These are phyloP conservation scores for Leptinotarsa tumamoca DNA, from an alignment of 2,888 invertebrate species.

Conservation along the genomic window DNA sequence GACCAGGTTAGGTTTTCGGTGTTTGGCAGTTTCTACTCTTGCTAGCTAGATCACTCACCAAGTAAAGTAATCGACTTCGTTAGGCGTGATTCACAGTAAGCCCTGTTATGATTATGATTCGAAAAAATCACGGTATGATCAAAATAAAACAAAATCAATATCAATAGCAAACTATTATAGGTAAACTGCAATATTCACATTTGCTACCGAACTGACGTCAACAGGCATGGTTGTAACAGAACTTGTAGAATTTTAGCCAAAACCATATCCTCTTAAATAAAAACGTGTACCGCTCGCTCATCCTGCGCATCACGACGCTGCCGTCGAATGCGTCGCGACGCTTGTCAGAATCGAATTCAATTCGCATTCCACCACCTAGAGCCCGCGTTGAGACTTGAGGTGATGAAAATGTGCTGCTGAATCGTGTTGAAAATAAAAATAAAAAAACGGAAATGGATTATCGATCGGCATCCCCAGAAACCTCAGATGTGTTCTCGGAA, in stretches of 20 bases:
- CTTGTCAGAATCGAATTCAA: slow-evolving; percentile 38
- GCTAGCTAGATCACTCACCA: too few species aligned
- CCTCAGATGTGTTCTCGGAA: slow-evolving; percentile 61
- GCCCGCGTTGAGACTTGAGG: neutral
- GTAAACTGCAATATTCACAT: too few species aligned
- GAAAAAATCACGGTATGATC: too few species aligned
- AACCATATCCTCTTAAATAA: neutral
- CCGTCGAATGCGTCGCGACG: slow-evolving; percentile 45
- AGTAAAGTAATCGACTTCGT: too few species aligned
- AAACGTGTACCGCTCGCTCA: neutral
- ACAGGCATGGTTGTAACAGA: too few species aligned
- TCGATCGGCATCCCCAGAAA: slow-evolving; percentile 59
- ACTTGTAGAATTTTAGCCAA: neutral
- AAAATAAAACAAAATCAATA: too few species aligned
- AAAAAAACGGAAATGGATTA: slow-evolving; percentile 47
- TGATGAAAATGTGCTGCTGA: slow-evolving; percentile 5
- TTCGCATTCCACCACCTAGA: slow-evolving; percentile 17
- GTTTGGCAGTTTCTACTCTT: too few species aligned
- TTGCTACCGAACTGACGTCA: too few species aligned
- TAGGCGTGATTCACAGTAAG: too few species aligned
- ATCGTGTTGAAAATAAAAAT: slow-evolving; percentile 17
- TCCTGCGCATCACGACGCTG: slow-evolving; percentile 16
- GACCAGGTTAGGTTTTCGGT: too few species aligned
- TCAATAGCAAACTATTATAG: too few species aligned
- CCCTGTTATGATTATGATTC: too few species aligned